Conservation (phyloP, 2,113 vertebrate genomes). For the Mastomys coucha region DNA sequence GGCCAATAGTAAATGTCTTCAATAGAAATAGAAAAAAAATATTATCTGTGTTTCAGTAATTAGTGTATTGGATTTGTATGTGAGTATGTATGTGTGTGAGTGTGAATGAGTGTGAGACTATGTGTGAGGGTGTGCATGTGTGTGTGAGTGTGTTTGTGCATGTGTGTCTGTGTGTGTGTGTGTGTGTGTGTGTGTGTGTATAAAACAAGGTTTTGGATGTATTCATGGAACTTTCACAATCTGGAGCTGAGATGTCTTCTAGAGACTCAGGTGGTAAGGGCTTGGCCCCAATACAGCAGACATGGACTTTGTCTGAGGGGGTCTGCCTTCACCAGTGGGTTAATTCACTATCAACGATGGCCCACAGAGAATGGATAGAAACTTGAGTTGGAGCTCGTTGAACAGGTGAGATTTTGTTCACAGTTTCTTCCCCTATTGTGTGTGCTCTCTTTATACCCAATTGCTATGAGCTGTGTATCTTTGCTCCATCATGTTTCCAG, state of each 20-base stretch:
- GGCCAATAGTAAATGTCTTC: no score
- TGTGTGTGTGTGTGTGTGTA: not conserved
- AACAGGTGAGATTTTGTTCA: not conserved
- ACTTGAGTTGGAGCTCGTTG: not conserved
- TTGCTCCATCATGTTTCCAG: not conserved
- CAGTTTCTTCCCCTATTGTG: no score
- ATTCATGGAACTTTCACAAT: not conserved
- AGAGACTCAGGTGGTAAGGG: not conserved
- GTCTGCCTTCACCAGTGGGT: not conserved
- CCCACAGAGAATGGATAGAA: not conserved
- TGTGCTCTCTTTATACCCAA: not conserved
- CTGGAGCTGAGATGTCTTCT: not conserved
- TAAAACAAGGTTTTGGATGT: not conserved
- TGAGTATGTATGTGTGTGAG: not conserved
- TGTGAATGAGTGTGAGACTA: not conserved
- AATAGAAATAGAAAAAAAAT: not conserved
- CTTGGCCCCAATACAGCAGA: not conserved
- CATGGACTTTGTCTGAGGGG: not conserved
- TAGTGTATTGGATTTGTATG: not conserved
- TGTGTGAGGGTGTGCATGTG: not conserved
- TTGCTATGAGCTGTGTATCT: not conserved
- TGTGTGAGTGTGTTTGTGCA: not conserved
- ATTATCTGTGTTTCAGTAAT: not conserved
- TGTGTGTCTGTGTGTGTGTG: not conserved
- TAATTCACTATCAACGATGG: not conserved